phyloP scores from a whole-genome alignment of 2,113 vertebrate species.

The Corythornis madagascariensis region DNA sequence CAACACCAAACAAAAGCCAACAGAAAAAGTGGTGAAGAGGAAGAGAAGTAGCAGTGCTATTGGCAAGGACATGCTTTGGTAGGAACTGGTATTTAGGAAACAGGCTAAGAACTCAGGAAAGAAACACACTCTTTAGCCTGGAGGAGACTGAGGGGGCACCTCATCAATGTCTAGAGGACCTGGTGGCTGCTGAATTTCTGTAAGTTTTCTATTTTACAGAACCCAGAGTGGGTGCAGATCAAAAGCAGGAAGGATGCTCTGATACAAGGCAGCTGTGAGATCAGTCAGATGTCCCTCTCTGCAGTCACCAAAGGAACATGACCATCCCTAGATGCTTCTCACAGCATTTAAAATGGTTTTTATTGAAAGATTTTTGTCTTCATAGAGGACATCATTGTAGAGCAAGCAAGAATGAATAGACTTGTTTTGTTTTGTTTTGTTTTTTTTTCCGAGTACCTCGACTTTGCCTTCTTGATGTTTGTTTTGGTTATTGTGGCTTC shows the following conservation, averaged over 20 bases:
- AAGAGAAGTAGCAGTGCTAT: neutral
- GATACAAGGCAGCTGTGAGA: neutral
- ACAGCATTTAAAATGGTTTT: neutral
- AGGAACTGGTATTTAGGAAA: neutral
- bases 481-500: constrained; percentile 32
- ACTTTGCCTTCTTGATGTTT: neutral
- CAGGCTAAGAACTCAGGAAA: neutral
- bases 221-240: neutral
- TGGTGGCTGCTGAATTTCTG: neutral
- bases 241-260: neutral
- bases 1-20: neutral
- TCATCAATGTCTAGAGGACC: neutral
- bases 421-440: neutral
- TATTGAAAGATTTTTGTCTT: neutral
- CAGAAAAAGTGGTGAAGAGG: neutral
- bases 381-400: neutral
- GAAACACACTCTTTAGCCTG: neutral
- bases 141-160: no score
- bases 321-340: neutral
- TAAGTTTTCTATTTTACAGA: neutral
- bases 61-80: neutral
- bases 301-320: neutral
- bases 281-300: neutral
- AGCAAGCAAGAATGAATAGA: neutral
- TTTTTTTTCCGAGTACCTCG: neutral